Percentiles rank a stretch among this genome's conserved stretches.
These are phyloP conservation scores for Notarius quadriscutis DNA, from an alignment of 2,113 vertebrate genomes.

Conservation along the genomic window DNA sequence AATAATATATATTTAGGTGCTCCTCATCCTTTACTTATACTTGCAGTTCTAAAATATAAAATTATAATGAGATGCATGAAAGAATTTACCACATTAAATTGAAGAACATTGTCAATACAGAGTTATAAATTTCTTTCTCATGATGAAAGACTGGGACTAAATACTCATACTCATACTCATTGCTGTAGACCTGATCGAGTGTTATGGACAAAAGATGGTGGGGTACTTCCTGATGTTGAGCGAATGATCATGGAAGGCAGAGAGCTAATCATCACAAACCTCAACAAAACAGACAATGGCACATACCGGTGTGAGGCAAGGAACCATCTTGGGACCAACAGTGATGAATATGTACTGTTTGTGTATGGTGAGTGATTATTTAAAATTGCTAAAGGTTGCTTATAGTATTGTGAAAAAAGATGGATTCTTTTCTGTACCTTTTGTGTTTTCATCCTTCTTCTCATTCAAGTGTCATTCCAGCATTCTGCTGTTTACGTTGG, in stretches of 20 bases:
- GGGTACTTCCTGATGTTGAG: conserved; percentile 91
- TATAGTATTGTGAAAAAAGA: not conserved
- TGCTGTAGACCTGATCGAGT: conserved; percentile 88
- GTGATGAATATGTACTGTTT: conserved; percentile 91
- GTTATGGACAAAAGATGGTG: conserved; percentile 94
- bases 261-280: conserved; percentile 90
- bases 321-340: conserved; percentile 93
- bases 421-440: not conserved
- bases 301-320: conserved; percentile 96
- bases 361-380: conserved; percentile 87
- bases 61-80: not conserved
- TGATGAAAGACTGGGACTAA: not conserved
- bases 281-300: conserved; percentile 99
- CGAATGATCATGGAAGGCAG: conserved; percentile 93
- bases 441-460: not conserved
- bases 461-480: not conserved
- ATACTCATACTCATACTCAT: not conserved
- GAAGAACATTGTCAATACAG: not conserved
- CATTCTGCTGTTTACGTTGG: not conserved
- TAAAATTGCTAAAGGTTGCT: not conserved
- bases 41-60: not conserved
- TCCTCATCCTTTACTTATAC: not conserved
- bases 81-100: not conserved
- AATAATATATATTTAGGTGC: too few relatives aligned
- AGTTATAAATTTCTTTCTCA: not conserved